Base-by-base conservation (phyloP, 2,113 vertebrate genomes). In the Cyphomyrus discorhynchus region DNA sequence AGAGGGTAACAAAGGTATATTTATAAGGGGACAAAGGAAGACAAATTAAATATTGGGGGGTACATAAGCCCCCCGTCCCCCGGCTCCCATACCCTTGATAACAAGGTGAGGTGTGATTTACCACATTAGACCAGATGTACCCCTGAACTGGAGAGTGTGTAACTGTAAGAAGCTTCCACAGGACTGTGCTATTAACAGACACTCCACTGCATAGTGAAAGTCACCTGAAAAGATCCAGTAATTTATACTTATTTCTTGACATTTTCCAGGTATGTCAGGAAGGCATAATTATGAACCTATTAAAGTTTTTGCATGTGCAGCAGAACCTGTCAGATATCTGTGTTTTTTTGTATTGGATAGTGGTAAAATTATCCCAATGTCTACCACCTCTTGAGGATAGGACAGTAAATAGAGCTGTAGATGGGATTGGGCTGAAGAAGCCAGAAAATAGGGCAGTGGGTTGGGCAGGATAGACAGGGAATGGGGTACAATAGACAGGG, bases 281-380 rank as follows among this genome's bases (percentile, higher is more conserved):
- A 80, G 17, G 74, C 74, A 80, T 80, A 80, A 80, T 80, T 80
- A 80, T 80, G 74, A 80, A 80, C 35, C 74, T 42, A 80, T 80
- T 80, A 80, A 80, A 42, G 35, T 42, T 80, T 80, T 80, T 80
- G 74, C 74, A 80, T 80, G 74, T 42, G 74, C 74, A 80, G 74
- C 74, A 80, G 74, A 80, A 42, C 74, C 74, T 80, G 74, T 42
- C 74, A 39, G 74, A 6, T 39, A 80, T 42, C 35, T 80, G 5
- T 39, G 11, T 19, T 42, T 39, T 80, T 42, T 80, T 42, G 74
- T 42, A 35, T 74, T 35, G n/a, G 74, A n/a, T 80, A 80, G 74
- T 39, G 74, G 35, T 80, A 80, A 80, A 80, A 80, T 80, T 80
- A 80, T 80, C 74, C 74, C 74, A 39, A 3, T 80, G 35, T 80